These are phyloP conservation scores for Rhinogobius similis DNA, from an alignment of 2,113 vertebrate genomes.

Conservation along the genomic window DNA sequence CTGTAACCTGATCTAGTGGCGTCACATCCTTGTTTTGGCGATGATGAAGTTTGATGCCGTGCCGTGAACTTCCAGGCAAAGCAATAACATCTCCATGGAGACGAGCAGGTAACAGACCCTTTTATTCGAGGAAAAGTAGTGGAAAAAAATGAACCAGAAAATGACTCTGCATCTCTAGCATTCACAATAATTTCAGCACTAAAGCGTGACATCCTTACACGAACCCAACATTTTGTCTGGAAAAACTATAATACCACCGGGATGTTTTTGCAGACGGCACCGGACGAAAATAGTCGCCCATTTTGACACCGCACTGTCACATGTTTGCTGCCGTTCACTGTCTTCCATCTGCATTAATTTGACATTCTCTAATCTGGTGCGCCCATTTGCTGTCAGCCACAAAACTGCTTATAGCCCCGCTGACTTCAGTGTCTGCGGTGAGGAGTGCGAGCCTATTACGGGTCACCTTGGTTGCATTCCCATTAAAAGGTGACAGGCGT, in stretches of 20 bases:
- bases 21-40: too few relatives aligned
- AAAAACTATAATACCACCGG: constrained; percentile 47
- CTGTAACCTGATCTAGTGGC: too few relatives aligned
- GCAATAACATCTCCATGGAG: too few relatives aligned
- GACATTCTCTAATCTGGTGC: constrained; percentile 70
- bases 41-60: too few relatives aligned
- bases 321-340: constrained; percentile 59
- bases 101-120: too few relatives aligned
- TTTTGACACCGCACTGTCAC: constrained; percentile 64
- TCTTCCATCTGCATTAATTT: constrained; percentile 75
- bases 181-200: neutral
- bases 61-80: too few relatives aligned
- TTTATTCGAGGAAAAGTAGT: too few relatives aligned
- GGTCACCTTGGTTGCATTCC: constrained; percentile 73
- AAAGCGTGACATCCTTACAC: constrained; percentile 19
- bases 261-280: constrained; percentile 47
- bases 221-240: constrained; percentile 35
- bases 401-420: constrained; percentile 50
- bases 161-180: neutral
- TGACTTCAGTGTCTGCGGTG: constrained; percentile 59
- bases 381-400: constrained; percentile 58
- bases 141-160: neutral
- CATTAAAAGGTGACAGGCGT: constrained; percentile 71
- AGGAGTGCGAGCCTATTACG: constrained; percentile 57
- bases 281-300: constrained; percentile 40